phyloP scores from a whole-genome alignment of 2,113 vertebrate genomes.

The Ivindomyrus marchei region DNA sequence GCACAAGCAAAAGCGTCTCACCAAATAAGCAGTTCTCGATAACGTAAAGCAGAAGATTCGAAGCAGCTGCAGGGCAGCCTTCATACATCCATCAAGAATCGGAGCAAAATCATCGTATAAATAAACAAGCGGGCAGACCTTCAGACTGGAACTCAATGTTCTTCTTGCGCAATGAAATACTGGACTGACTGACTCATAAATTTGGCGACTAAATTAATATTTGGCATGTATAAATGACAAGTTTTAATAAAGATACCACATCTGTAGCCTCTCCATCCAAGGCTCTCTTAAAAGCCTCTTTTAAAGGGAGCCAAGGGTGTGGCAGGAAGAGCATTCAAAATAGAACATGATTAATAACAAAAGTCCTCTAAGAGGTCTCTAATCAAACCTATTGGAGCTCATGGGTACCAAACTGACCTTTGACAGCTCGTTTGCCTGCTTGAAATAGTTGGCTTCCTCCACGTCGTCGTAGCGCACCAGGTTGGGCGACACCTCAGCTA shows the following conservation, averaged over 20 bases:
- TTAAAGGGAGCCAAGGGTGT: neutral
- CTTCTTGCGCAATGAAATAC: neutral
- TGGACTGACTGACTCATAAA: neutral
- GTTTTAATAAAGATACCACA: neutral
- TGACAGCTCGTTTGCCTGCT: constrained; percentile 83
- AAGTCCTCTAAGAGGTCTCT: neutral
- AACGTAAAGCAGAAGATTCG: neutral
- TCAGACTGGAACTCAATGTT: neutral
- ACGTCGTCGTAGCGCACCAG: constrained; percentile 87
- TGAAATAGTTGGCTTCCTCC: constrained; percentile 93
- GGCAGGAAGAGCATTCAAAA: neutral
- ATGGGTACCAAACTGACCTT: constrained; percentile 60
- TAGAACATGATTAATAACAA: neutral
- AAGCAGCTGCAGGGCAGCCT: neutral
- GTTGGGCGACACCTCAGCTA: constrained; percentile 87
- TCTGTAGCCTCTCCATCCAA: neutral
- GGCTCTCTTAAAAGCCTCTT: neutral
- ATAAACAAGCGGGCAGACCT: neutral
- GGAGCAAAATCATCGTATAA: neutral
- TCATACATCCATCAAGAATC: neutral
- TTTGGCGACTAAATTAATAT: neutral
- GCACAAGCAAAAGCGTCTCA: neutral
- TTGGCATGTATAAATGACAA: neutral
- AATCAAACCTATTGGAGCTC: neutral
- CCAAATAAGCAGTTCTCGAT: neutral